These are phyloP conservation scores for Ceratothoa steindachneri DNA, from an alignment of 2,888 invertebrate genomes.

Conservation along the genomic window DNA sequence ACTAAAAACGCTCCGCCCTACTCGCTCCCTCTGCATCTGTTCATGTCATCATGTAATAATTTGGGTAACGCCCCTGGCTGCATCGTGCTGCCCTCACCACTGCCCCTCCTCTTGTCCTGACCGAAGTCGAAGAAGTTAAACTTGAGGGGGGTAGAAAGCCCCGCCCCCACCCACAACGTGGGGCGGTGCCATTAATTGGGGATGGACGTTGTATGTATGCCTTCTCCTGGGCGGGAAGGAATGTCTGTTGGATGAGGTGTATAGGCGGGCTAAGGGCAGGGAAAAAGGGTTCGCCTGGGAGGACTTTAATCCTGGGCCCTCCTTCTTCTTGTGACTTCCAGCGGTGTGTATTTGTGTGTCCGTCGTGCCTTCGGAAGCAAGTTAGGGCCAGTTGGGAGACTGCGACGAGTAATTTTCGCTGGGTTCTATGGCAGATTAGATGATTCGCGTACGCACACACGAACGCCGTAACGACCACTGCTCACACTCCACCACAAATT, in stretches of 20 bases:
- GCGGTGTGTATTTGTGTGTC: too few relatives aligned
- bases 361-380: too few relatives aligned
- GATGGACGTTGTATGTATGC: constrained; percentile 2
- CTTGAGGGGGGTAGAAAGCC: constrained; percentile 1
- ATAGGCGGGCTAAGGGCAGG: constrained; percentile 7
- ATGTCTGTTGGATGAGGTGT: not conserved
- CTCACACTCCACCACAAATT: too few relatives aligned
- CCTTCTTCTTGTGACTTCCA: not conserved
- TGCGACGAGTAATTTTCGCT: too few relatives aligned
- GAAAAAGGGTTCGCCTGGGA: not conserved
- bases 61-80: constrained; percentile 6
- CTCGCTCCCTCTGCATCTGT: not conserved
- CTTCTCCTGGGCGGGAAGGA: constrained; percentile 13
- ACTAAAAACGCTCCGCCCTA: constrained; percentile 2
- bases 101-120: constrained; percentile 12
- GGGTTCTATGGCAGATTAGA: too few relatives aligned
- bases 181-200: constrained; percentile 1
- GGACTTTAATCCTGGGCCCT: not conserved
- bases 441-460: too few relatives aligned
- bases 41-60: not conserved
- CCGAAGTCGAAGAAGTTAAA: constrained; percentile 1
- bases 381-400: too few relatives aligned
- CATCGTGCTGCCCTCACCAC: constrained; percentile 8
- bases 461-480: too few relatives aligned
- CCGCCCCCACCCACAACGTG: constrained; percentile 8